Base-by-base conservation (phyloP, 1,140 invertebrate genomes). In the Coenobita brevimanus region DNA sequence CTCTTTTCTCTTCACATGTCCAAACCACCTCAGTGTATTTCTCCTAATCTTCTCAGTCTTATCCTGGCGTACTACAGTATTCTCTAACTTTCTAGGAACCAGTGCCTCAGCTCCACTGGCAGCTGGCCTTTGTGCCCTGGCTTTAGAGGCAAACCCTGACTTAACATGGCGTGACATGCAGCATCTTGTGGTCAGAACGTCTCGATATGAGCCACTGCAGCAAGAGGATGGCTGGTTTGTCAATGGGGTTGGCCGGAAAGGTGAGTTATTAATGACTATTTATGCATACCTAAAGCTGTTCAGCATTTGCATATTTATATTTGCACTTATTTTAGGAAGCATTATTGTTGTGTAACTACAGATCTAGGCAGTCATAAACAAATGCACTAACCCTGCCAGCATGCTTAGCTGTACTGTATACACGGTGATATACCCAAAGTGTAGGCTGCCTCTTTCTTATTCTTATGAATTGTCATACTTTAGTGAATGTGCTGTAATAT, bases 91-190 rank as follows among this genome's bases (percentile, higher is more conserved):
- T 0, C 81, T 86, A 93, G 93, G 97, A 6, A 99, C 98, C 0
- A 99, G 97, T 3, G 98, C 98, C 0, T 98, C 97, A 0, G 98
- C 98, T 0, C 98, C 98, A 1, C 93, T 99, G 82, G 98, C 98
- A 0, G 98, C 98, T 43, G 98, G 98, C 6, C 98, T 99, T 41
- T 96, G 97, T 90, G 98, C 98, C 0, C 93, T 99, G 21, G 97
- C 97, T 0, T 93, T 99, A 3, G 97, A 99, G 94, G 97, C 98
- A 0, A 99, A 99, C 93, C 96, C 97, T 2, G 94, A 95, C 46
- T 93, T 99, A 38, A 98, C 97, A 0, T 99, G 98, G 98, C 94
- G 98, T 90, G 98, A 99, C 92, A 97, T 99, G 96, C 98, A 99
- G 92, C 98, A 99, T 93, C 94, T 99, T 88, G 98, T 99, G 2